Conservation (phyloP, 2,888 invertebrate species). For the Leptinotarsa haldemani region DNA sequence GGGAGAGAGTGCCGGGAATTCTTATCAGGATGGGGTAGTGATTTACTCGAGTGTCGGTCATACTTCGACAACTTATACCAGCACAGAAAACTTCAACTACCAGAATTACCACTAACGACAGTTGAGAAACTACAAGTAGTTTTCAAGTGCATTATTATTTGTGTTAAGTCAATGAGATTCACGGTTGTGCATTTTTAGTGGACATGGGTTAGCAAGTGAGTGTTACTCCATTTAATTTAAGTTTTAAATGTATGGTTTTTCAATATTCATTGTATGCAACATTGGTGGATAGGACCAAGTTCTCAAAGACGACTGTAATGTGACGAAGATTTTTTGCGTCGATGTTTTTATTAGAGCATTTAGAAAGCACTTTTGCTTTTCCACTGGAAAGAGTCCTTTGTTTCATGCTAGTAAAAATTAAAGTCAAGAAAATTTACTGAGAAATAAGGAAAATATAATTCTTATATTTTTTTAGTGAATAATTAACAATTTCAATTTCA, state of each 20-base stretch:
- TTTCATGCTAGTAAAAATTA: too few relatives aligned
- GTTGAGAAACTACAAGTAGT: background rate
- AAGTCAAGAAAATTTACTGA: too few relatives aligned
- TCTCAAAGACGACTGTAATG: background rate
- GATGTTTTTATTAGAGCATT: too few relatives aligned
- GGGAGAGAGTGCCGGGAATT: slow-evolving; percentile 35
- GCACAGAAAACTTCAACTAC: slow-evolving; percentile 45
- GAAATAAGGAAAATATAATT: too few relatives aligned
- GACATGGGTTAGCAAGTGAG: background rate
- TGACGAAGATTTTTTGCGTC: too few relatives aligned
- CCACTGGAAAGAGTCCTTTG: too few relatives aligned
- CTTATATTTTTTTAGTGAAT: too few relatives aligned
- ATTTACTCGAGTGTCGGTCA: slow-evolving; percentile 46
- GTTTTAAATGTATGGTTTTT: background rate
- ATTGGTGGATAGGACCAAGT: background rate
- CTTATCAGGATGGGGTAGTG: slow-evolving; percentile 43
- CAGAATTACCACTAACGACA: slow-evolving; percentile 42
- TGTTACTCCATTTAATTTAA: background rate
- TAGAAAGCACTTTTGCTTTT: too few relatives aligned
- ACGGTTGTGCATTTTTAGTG: background rate
- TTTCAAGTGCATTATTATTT: background rate
- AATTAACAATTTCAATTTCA: too few relatives aligned
- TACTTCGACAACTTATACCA: slow-evolving; percentile 45
- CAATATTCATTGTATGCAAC: background rate
- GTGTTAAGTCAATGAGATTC: background rate